Evolutionary conservation across 1,140 invertebrate species (phyloP).

Genomic region (Belonocnema kinseyi): DNA sequence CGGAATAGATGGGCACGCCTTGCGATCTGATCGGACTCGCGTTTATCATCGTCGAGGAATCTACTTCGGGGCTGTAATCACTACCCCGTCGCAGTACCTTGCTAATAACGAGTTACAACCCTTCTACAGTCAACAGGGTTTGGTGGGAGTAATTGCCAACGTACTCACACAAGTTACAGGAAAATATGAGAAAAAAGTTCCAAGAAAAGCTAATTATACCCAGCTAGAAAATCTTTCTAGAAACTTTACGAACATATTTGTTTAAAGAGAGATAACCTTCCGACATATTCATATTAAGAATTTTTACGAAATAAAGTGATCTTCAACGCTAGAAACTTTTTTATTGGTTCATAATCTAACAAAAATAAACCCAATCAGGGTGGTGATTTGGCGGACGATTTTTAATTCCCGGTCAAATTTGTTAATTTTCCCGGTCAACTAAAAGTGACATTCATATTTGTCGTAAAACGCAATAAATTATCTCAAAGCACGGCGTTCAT

Average conservation of each 20-base stretch:
- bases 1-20: slow-evolving; percentile 32
- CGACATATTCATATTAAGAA: too few species aligned
- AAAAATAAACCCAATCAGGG: too few species aligned
- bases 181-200: background rate
- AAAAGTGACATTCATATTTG: too few species aligned
- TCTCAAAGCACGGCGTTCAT: too few species aligned
- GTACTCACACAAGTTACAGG: slow-evolving; percentile 69
- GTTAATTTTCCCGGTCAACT: too few species aligned
- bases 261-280: too few species aligned
- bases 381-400: too few species aligned
- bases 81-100: slow-evolving; percentile 53
- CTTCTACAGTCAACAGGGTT: slow-evolving; percentile 55
- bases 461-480: too few species aligned
- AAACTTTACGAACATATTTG: background rate
- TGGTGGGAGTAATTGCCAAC: slow-evolving; percentile 72
- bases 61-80: slow-evolving; percentile 69
- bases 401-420: too few species aligned
- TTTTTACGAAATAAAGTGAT: too few species aligned
- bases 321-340: too few species aligned
- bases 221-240: background rate
- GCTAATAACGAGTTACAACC: slow-evolving; percentile 72
- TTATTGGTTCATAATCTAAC: too few species aligned
- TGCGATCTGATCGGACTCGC: slow-evolving; percentile 57
- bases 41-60: slow-evolving; percentile 69
- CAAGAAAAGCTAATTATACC: background rate